phyloP scores from a whole-genome alignment of 2,797 vertebrate genomes.

The Phalloptychus januarius region DNA sequence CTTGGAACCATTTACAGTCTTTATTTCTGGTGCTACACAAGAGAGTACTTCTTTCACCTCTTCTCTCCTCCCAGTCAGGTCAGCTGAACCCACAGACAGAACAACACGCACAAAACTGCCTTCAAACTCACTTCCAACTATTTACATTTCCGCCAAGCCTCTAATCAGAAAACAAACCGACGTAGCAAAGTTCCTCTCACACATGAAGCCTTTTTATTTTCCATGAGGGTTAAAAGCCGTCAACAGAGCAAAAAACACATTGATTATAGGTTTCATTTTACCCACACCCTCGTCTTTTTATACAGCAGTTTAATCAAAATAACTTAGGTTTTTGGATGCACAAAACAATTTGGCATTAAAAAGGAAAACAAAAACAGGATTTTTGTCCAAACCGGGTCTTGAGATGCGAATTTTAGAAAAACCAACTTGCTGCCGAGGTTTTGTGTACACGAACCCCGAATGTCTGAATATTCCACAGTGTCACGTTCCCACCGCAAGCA shows the following conservation, averaged over 20 bases:
- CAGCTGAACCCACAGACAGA: slow-evolving; percentile 72
- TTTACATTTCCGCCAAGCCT: slow-evolving; percentile 66
- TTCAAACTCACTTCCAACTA: slow-evolving; percentile 61
- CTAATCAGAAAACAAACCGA: slow-evolving; percentile 40
- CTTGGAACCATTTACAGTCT: slow-evolving; percentile 72
- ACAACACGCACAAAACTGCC: slow-evolving; percentile 37
- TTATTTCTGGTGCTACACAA: slow-evolving; percentile 59
- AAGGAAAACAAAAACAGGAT: slow-evolving; percentile 15
- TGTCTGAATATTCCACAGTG: not conserved
- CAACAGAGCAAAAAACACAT: slow-evolving; percentile 42
- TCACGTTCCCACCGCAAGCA: not conserved
- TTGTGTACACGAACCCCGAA: not conserved
- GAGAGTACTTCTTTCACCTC: slow-evolving; percentile 74
- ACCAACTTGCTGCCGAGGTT: not conserved
- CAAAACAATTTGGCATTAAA: slow-evolving; percentile 52
- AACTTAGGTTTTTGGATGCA: slow-evolving; percentile 63
- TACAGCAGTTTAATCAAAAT: slow-evolving; percentile 75
- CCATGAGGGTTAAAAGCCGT: slow-evolving; percentile 30
- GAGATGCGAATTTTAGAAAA: not conserved
- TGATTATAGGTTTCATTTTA: not conserved
- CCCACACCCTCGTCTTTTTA: slow-evolving; percentile 13
- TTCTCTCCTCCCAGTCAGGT: slow-evolving; percentile 47
- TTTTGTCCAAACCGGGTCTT: not conserved
- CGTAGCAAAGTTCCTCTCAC: slow-evolving; percentile 44
- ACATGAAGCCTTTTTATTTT: slow-evolving; percentile 44